A percentile compares a stretch with the other conserved stretches of the same genome.
Evolutionary conservation across 2,113 vertebrate genomes (phyloP).

Genomic region (Myocastor coypus): DNA sequence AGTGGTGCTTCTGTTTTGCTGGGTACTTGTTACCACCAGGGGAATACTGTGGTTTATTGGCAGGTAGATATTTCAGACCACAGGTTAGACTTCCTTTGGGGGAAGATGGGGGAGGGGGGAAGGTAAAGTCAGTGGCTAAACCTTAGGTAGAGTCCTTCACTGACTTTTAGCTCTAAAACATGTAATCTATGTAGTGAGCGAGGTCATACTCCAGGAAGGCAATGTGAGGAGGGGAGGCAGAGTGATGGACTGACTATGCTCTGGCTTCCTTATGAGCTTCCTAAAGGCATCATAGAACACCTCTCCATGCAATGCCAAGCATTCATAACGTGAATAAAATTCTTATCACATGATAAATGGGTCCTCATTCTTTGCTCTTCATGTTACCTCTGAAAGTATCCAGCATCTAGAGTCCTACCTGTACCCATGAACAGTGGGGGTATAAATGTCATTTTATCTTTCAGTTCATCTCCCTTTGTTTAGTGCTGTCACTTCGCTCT

Average conservation of each 20-base stretch:
- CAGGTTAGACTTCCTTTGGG: not conserved
- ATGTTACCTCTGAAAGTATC: not conserved
- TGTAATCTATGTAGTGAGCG: not conserved
- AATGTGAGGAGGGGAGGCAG: not conserved
- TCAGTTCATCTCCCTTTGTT: not conserved
- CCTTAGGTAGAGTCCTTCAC: not conserved
- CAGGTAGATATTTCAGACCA: not conserved
- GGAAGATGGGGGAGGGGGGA: not conserved
- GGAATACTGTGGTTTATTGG: not conserved
- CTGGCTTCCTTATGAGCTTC: not conserved
- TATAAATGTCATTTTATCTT: not conserved
- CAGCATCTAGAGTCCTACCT: not conserved
- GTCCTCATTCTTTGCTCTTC: not conserved
- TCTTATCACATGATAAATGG: not conserved
- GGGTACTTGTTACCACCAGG: not conserved
- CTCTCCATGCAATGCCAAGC: not conserved
- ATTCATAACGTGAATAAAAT: not conserved
- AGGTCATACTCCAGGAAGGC: not conserved
- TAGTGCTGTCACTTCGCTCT: not conserved
- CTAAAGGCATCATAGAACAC: not conserved
- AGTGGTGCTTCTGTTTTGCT: not conserved
- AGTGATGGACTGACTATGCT: not conserved
- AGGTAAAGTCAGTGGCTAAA: not conserved
- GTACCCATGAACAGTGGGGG: not conserved
- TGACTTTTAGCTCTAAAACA: constrained; percentile 4